Evolutionary conservation across 2,797 vertebrate species (phyloP), one percentile per base, ranked within the genome.

Genomic region (Gymnothorax javanicus): DNA sequence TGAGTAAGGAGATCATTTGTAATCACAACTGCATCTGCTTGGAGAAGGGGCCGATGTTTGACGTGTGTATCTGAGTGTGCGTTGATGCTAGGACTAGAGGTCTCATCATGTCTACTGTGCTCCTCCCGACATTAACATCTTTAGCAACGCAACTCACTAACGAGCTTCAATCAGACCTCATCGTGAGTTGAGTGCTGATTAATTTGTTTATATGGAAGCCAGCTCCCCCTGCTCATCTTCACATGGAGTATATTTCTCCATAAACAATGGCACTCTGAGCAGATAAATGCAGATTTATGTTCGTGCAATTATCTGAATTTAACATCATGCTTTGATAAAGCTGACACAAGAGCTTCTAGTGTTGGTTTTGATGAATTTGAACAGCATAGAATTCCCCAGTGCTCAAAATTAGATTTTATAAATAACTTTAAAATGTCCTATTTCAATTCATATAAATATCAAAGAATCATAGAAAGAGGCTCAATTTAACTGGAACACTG

Each of bases 101-200:
- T 86, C 81, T 67, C 25, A 43, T 23, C 81, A 64, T 82, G 56
- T 83, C 64, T 82, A 79, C 79, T 27, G 25, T 79, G 52, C 57
- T 64, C 27, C 83, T 59, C 54, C 54, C 2, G 86, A 87, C 59
- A 60, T 83, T 59, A 71, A 73, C 59, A 64, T 83, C 67, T 83
- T 83, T 57, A 58, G 23, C 67, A 83, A 33, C 69, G 25, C 67
- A 83, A 20, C 52, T 50, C 50, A 54, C 17, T 57, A 73, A 87
- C 75, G 83, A 71, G 83, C 75, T 82, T 52, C 25, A 83, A 83
- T 83, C 59, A 83, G 83, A 60, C 54, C 60, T 52, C 20, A 58
- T 50, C 50, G 69, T 87, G 81, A 23, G 57, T 12, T 71, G 56
- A 33, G 56, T 27, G 23, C 82, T 56, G n/a, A 83, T 54, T 87